Evolutionary conservation across 2,888 invertebrate genomes (phyloP).

Genomic region (Bruchidius siliquastri): DNA sequence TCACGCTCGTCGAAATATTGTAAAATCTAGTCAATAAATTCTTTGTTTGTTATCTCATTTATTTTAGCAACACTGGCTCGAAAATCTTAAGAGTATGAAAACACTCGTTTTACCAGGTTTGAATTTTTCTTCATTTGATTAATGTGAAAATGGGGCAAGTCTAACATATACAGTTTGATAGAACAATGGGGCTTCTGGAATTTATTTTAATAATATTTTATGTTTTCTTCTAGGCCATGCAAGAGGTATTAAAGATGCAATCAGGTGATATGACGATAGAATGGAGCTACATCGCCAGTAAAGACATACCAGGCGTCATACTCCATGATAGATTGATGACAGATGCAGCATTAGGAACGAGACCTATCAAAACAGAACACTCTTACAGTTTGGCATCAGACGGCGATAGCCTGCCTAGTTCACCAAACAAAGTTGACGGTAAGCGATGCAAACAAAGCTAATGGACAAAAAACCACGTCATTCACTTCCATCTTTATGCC

Average conservation of each 20-base stretch:
- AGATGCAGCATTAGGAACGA: slow-evolving; percentile 74
- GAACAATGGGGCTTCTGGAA: too few relatives aligned
- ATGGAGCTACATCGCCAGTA: slow-evolving; percentile 62
- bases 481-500: too few relatives aligned
- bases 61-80: background rate
- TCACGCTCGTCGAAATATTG: background rate
- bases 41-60: background rate
- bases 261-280: slow-evolving; percentile 27
- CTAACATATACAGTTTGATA: too few relatives aligned
- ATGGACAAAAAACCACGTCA: background rate
- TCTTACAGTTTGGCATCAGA: slow-evolving; percentile 81
- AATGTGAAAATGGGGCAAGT: too few relatives aligned
- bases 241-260: slow-evolving; percentile 30
- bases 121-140: too few relatives aligned
- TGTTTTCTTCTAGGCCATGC: slow-evolving; percentile 39
- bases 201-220: background rate
- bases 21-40: background rate
- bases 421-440: slow-evolving; percentile 71
- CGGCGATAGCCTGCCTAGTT: slow-evolving; percentile 65
- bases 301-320: slow-evolving; percentile 67
- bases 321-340: slow-evolving; percentile 87
- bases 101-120: too few relatives aligned
- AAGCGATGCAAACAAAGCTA: slow-evolving; percentile 18
- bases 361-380: slow-evolving; percentile 89
- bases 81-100: background rate